Base-by-base conservation (phyloP, 1,140 invertebrate genomes). In the Cyclargus thomasi region DNA sequence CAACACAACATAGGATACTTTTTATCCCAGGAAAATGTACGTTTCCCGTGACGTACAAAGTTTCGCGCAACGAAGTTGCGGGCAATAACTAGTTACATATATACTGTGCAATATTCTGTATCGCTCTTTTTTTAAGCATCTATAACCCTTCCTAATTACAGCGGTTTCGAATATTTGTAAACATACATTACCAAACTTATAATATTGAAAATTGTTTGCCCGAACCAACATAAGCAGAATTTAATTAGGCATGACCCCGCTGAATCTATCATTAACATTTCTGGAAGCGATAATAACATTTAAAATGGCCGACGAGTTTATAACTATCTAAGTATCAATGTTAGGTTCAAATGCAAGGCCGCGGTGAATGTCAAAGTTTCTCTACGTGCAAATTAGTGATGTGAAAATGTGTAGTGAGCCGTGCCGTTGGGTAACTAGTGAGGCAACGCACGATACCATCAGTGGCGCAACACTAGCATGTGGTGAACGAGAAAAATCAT, bases 401-500 rank as follows among this genome's bases (percentile, higher is more conserved):
- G 71, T 67, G 69, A 73, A 73, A 73, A 73, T 73, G 64, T 70
- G 71, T 68, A 65, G 69, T 73, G 68, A 68, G 71, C 66, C 71
- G 67, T 73, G 53, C 65, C 69, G 71, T 73, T 70, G 69, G 69
- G 71, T 67, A 73, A 73, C 59, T 62, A 53, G 64, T 73, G 66
- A 68, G 62, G 72, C 67, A 73, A 73, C 62, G 67, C 18, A 39
- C 64, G 64, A 66, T 66, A 66, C 16, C 55, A 66, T 66, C 64
- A 55, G 67, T 73, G 71, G 65, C 36, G 71, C 71, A 73, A 73
- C 71, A 70, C 68, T 70, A 73, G 21, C 57, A 16, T 47, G 39
- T 47, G 11, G 39, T 14, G 7, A 47, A 47, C 14, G 39, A 47
- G 39, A 47, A 47, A 47, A 47, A 47, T 47, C 39, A 14, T 47